Percentiles rank a stretch among this genome's conserved stretches.
Evolutionary conservation across 2,888 invertebrate genomes (phyloP).

Genomic region (Willowsia nigromaculata): DNA sequence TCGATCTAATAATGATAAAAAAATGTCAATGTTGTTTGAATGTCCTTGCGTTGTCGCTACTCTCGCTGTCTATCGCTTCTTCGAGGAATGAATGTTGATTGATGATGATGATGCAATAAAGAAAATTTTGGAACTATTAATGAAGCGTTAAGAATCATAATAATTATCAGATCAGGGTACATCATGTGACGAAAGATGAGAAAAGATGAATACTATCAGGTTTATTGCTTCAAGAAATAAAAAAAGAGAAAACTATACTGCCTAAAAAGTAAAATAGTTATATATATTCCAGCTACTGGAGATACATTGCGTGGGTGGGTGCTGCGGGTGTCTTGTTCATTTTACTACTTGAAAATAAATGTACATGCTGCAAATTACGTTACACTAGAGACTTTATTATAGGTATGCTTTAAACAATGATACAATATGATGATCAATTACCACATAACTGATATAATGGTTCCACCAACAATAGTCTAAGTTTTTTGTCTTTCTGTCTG

Average conservation of each 20-base stretch:
- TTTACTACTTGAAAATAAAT: not conserved
- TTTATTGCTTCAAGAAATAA: not conserved
- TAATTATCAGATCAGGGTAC: conserved; percentile 43
- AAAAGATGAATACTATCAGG: not conserved
- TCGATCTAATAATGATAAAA: not conserved
- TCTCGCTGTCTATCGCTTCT: not conserved
- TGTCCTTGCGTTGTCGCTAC: not conserved
- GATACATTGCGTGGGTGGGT: not conserved
- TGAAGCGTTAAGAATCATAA: too few relatives aligned
- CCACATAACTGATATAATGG: too few relatives aligned
- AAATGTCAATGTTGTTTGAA: not conserved
- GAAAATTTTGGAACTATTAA: too few relatives aligned
- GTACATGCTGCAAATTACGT: too few relatives aligned
- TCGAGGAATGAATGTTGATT: not conserved
- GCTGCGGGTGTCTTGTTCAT: not conserved
- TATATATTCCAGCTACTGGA: not conserved
- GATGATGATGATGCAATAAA: not conserved
- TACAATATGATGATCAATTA: too few relatives aligned
- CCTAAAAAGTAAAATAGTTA: not conserved
- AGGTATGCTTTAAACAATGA: too few relatives aligned
- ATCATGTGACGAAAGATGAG: conserved; percentile 30
- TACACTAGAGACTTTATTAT: too few relatives aligned
- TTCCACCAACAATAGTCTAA: not conserved
- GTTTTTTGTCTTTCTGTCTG: not conserved
- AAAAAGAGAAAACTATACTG: not conserved